Evolutionary conservation across 2,797 vertebrate genomes (phyloP), one percentile per base, ranked within the genome.

Genomic region (Sebastiscus albofasciatus): DNA sequence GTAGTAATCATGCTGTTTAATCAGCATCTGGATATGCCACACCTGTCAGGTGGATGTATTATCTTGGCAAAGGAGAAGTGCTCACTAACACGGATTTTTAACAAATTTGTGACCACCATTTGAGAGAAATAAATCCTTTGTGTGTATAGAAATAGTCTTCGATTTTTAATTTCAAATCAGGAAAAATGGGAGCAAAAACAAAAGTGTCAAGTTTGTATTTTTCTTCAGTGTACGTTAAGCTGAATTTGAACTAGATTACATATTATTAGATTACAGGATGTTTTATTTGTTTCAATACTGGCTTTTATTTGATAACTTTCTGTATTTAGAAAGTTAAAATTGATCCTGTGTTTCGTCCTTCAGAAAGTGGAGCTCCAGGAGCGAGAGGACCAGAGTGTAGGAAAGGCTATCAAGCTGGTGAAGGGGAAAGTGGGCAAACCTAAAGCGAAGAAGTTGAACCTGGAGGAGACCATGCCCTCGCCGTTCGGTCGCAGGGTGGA

Each of bases 381-480:
- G 93, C 96, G 94, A 78, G 98, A 99, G 79, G 98, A 99, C 75
- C 76, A 95, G 90, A 93, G 87, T 49, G 84, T 92, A 34, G 97
- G 98, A 10, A 96, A 95, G 88, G 90, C 92, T 78, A 92, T 97
- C 79, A 99, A 98, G 90, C 93, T 98, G 88, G 95, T 99, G 82
- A 99, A 99, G 94, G 98, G 98, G 31, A 99, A 99, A 95, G 96
- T 99, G 79, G 98, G 98, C 58, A 99, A 99, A 91, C 97, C 98
- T 68, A 99, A 99, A 91, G 95, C 94, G 56, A 99, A 98, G 95
- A 99, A 97, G 91, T 87, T 99, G 90, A 97, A 98, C 58, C 83
- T 99, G 87, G 98, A 99, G 89, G 98, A 99, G 95, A 99, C 98
- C 0, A 83, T 98, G 95, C 98, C 98, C 0, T 99, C 98, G 1